These are phyloP conservation scores for Acropora tenuis DNA, from an alignment of 64 coral and sea anemone genomes.

Conservation along the genomic window DNA sequence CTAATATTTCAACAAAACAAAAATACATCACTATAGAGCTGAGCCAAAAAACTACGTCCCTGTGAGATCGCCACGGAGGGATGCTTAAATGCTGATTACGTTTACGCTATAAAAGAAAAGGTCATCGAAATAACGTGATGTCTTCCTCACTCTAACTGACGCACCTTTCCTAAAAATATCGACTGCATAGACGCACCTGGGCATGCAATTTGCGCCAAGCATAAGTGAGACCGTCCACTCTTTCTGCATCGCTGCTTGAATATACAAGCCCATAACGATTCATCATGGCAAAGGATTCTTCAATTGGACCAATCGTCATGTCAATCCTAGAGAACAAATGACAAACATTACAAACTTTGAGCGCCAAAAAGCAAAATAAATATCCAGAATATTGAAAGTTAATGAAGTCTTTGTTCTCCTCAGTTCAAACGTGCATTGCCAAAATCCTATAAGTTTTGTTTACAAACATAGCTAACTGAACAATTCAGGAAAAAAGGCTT, in stretches of 20 bases:
- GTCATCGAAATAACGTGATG: too few species aligned
- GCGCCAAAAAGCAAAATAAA: neutral
- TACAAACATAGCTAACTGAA: too few species aligned
- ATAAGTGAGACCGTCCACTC: slow-evolving; percentile 95
- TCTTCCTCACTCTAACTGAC: too few species aligned
- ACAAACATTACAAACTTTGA: neutral
- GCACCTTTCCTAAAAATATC: too few species aligned
- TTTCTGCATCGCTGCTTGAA: slow-evolving; percentile 92
- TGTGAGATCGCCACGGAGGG: neutral
- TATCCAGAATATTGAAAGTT: neutral
- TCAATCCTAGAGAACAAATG: slow-evolving; percentile 76
- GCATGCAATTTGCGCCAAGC: slow-evolving; percentile 94
- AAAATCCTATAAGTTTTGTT: too few species aligned
- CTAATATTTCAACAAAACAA: slow-evolving; percentile 12
- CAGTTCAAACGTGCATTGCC: too few species aligned
- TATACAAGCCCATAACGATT: slow-evolving; percentile 92
- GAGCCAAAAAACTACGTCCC: too few species aligned
- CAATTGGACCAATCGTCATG: slow-evolving; percentile 99
- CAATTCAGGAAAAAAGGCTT: too few species aligned
- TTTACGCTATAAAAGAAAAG: too few species aligned
- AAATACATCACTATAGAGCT: too few species aligned
- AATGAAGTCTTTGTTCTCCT: neutral
- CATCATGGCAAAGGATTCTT: slow-evolving; percentile 98
- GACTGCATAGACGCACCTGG: slow-evolving; percentile 51
- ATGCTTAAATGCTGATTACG: too few species aligned